These are phyloP conservation scores for Sula dactylatra DNA, from an alignment of 2,113 vertebrate species.

Conservation along the genomic window DNA sequence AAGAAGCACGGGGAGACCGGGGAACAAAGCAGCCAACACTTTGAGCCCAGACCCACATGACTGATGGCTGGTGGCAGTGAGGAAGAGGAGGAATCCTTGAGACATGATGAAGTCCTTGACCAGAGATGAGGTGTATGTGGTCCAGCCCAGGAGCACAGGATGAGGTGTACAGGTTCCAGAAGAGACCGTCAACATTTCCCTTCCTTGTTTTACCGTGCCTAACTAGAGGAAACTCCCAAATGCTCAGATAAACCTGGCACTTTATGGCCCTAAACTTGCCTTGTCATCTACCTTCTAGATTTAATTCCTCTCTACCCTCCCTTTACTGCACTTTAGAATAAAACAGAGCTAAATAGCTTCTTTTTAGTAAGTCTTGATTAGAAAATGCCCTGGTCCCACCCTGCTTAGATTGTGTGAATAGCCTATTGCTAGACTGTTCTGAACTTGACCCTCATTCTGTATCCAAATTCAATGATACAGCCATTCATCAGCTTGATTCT, in stretches of 20 bases:
- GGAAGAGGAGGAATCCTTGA: background rate
- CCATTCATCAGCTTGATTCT: conserved; percentile 71
- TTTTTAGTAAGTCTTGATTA: conserved; percentile 51
- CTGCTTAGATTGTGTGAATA: conserved; percentile 28
- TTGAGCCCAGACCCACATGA: background rate
- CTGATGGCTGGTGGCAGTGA: fast-evolving
- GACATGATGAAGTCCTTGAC: background rate
- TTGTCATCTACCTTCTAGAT: background rate
- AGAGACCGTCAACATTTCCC: background rate
- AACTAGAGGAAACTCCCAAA: conserved; percentile 19
- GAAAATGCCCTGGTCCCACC: background rate
- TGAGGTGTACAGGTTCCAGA: background rate
- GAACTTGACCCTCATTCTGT: conserved; percentile 57
- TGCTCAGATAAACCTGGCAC: conserved; percentile 5
- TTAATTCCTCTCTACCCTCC: conserved; percentile 12
- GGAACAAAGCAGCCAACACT: background rate
- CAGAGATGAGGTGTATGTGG: background rate
- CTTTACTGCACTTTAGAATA: background rate
- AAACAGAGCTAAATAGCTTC: background rate
- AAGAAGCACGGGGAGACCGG: background rate
- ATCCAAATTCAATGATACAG: conserved; percentile 61
- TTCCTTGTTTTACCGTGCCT: conserved; percentile 36
- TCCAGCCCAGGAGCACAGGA: background rate
- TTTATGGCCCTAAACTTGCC: background rate
- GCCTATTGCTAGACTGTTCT: conserved; percentile 26